phyloP scores from a whole-genome alignment of 2,888 invertebrate genomes.

The Gerris lacustris region DNA sequence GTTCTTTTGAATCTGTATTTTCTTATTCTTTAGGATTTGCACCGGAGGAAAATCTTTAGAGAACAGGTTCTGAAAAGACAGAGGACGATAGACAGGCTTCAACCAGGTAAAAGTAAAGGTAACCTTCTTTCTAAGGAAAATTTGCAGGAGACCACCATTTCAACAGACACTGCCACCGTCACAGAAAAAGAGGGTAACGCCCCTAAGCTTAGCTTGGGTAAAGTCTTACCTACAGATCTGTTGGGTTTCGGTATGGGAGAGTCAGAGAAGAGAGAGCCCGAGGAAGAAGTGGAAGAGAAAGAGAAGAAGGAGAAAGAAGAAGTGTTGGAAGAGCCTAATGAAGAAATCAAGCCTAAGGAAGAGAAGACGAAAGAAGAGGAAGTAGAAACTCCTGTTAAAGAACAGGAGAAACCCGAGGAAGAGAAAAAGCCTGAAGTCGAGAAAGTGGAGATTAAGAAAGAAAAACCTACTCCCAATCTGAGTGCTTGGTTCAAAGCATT shows the following conservation, averaged over 20 bases:
- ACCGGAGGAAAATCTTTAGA: conserved; percentile 33
- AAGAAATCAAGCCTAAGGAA: conserved; percentile 27
- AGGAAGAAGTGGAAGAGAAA: conserved; percentile 28
- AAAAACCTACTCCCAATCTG: conserved; percentile 68
- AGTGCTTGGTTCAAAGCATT: conserved; percentile 90
- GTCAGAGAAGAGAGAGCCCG: conserved; percentile 27
- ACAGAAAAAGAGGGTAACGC: conserved; percentile 44
- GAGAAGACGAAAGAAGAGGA: conserved; percentile 28
- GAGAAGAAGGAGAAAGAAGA: conserved; percentile 25
- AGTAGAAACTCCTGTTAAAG: conserved; percentile 26
- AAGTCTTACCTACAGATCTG: conserved; percentile 62
- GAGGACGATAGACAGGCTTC: conserved; percentile 68
- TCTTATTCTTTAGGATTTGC: conserved; percentile 40
- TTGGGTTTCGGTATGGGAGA: conserved; percentile 45
- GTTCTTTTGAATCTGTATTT: neutral
- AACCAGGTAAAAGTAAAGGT: conserved; percentile 78
- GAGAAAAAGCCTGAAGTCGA: conserved; percentile 26
- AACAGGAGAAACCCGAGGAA: conserved; percentile 14
- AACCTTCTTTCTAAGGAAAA: conserved; percentile 56
- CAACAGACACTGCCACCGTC: conserved; percentile 14
- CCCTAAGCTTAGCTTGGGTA: conserved; percentile 72
- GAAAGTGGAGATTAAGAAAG: conserved; percentile 31
- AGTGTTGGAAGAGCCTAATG: conserved; percentile 32
- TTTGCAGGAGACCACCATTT: conserved; percentile 18
- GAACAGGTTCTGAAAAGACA: conserved; percentile 46